Evolutionary conservation across 1,140 invertebrate genomes (phyloP), one percentile per base, ranked within the genome.

Genomic region (Pachyrhynchus sulphureomaculatus): DNA sequence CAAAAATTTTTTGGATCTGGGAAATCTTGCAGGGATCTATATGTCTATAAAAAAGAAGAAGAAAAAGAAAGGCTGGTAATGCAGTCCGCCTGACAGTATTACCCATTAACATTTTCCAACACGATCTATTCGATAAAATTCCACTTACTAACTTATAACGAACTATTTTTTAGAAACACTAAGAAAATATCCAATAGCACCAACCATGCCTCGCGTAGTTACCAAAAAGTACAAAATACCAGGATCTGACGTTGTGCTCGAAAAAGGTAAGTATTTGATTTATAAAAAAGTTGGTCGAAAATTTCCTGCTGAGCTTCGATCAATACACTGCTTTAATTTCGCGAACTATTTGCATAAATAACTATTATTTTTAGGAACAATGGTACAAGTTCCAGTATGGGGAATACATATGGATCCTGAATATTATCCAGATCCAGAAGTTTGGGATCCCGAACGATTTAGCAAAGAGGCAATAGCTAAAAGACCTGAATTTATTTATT

Each of bases 181-280:
- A 1, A 72, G 85, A 18, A 75, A 79, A 18, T 83, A 83, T 77
- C 77, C 85, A 3, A 71, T 84, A 1, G 76, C 72, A 0, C 52
- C 76, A 0, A 53, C 73, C 0, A 66, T 82, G 0, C 82, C 84
- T 54, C 76, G 84, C 6, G 0, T 71, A 0, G 84, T 83, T 56
- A 72, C 69, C 1, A 79, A 83, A 68, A 74, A 79, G 10, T 87
- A 84, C 23, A 52, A 26, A 20, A 34, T 69, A 2, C 61, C 60
- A 2, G 53, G 54, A 2, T 62, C 64, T 12, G 34, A 68, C 24
- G 34, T 62, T 10, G 17, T 47, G 15, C 52, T 65, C 10, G 32
- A 52, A 20, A 36, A 33, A 4, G 49, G 49, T 18, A 39, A 17
- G 8, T 4, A 21, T 17, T 4, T 53, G 10, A 17, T 26, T 10